Conservation (phyloP, 2,113 vertebrate genomes). For the Myanophis thanlyinensis region DNA sequence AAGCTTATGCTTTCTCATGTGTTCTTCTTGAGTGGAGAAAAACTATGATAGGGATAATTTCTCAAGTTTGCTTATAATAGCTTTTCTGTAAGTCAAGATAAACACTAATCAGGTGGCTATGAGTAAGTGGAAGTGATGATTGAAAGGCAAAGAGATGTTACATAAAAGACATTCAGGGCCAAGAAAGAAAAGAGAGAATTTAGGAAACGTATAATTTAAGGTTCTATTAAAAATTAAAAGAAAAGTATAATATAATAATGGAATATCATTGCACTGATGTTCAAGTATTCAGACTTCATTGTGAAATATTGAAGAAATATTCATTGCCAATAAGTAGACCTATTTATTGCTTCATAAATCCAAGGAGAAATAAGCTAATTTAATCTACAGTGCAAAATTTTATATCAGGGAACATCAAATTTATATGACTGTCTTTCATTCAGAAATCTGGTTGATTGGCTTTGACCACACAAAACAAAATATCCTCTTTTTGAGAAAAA, state of each 20-base stretch:
- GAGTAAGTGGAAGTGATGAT: neutral
- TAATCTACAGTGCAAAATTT: neutral
- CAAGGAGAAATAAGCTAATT: neutral
- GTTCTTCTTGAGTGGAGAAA: neutral
- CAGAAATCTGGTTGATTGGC: neutral
- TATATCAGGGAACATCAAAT: neutral
- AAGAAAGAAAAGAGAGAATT: neutral
- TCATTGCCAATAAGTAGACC: neutral
- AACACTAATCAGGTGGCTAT: neutral
- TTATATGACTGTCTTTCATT: neutral
- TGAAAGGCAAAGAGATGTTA: neutral
- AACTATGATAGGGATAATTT: neutral
- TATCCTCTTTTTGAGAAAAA: accelerated
- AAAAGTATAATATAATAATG: neutral
- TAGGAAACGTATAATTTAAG: neutral
- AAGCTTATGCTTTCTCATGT: neutral
- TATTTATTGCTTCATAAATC: constrained; percentile 7
- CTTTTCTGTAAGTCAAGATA: neutral
- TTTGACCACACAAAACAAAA: neutral
- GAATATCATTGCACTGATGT: neutral
- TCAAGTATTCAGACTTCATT: neutral
- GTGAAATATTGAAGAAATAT: neutral
- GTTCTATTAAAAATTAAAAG: neutral
- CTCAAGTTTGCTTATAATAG: neutral
- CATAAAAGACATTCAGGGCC: neutral